Percentiles rank a stretch among this genome's conserved stretches.
These are phyloP conservation scores for Hirudo medicinalis DNA, from an alignment of 1,140 invertebrate genomes.

Conservation along the genomic window DNA sequence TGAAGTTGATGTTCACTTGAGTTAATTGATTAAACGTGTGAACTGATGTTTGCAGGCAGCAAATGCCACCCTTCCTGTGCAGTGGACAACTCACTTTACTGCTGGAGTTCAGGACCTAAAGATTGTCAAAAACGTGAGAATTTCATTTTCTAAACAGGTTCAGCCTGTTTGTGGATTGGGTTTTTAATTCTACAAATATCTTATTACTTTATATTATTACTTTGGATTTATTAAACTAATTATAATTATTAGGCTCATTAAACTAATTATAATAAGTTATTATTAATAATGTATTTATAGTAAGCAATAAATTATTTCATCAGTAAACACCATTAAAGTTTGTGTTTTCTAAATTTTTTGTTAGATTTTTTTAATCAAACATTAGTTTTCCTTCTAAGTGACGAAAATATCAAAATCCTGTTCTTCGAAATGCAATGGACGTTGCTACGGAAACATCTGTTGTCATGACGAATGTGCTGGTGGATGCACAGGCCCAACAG, in stretches of 20 bases:
- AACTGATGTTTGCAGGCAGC: neutral
- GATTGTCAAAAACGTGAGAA: conserved; percentile 72
- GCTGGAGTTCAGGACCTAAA: conserved; percentile 80
- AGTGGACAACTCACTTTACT: conserved; percentile 34
- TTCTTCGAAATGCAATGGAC: conserved; percentile 63
- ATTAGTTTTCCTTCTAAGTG: neutral
- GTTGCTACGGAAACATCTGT: conserved; percentile 85
- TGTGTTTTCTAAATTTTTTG: neutral
- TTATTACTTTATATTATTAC: too few relatives aligned
- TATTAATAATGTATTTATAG: too few relatives aligned
- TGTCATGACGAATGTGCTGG: conserved; percentile 92
- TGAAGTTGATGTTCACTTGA: too few relatives aligned
- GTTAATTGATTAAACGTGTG: too few relatives aligned
- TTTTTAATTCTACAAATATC: too few relatives aligned
- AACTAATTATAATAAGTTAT: too few relatives aligned
- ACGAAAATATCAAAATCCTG: conserved; percentile 3
- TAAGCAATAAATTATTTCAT: too few relatives aligned
- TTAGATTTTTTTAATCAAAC: neutral
- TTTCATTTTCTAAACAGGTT: too few relatives aligned
- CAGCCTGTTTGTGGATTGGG: too few relatives aligned
- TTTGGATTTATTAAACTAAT: too few relatives aligned
- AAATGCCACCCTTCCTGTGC: neutral
- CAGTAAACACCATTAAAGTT: too few relatives aligned
- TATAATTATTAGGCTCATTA: too few relatives aligned
- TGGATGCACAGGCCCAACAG: conserved; percentile 79